Percentiles rank a stretch among this genome's conserved stretches.
phyloP scores from a whole-genome alignment of 2,113 vertebrate species.

The Alosa alosa region DNA sequence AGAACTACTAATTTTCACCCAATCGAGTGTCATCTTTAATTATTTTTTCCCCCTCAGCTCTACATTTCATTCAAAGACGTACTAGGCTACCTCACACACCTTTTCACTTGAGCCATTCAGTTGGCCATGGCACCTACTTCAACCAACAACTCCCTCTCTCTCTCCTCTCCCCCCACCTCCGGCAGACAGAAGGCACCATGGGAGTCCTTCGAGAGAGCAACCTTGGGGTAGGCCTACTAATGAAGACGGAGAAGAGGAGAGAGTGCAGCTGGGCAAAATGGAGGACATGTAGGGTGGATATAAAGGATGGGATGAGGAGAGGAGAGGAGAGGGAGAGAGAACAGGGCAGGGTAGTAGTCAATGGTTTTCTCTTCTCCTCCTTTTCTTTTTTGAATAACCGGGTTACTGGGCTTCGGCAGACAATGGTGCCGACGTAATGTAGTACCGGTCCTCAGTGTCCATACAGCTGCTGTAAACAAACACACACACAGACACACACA shows the following conservation, averaged over 20 bases:
- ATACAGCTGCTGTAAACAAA: background rate
- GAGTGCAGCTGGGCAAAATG: background rate
- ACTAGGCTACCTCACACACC: too few species aligned
- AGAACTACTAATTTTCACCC: background rate
- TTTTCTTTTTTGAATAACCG: constrained; percentile 15
- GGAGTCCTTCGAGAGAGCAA: background rate
- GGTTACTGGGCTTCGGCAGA: constrained; percentile 22
- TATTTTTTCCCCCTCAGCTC: background rate
- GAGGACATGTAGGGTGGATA: background rate
- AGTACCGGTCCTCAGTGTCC: background rate
- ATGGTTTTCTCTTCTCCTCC: background rate
- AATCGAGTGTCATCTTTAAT: background rate
- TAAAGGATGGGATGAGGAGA: background rate
- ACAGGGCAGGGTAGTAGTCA: background rate
- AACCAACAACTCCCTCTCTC: too few species aligned
- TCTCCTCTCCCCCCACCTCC: too few species aligned
- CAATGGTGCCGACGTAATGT: background rate
- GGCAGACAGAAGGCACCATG: background rate
- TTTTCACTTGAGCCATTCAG: too few species aligned
- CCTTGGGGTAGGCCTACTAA: background rate
- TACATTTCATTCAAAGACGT: background rate
- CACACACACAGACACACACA: background rate
- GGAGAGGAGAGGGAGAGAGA: background rate
- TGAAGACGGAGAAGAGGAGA: background rate
- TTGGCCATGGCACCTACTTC: too few species aligned